A percentile compares a stretch with the other conserved stretches of the same genome.
phyloP scores from a whole-genome alignment of 2,888 invertebrate genomes.

The Ctena decussata region DNA sequence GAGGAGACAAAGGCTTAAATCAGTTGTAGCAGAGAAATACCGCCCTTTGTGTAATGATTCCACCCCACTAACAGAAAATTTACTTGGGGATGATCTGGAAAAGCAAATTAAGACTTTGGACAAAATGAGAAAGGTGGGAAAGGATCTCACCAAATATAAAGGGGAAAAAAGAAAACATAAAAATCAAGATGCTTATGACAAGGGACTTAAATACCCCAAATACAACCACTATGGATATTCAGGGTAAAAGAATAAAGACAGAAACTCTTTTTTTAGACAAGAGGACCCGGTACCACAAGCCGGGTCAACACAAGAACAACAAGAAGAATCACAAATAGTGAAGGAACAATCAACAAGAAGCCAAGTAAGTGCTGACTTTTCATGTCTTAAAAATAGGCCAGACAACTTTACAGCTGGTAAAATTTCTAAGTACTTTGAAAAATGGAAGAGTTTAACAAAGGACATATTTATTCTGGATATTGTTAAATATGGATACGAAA shows the following conservation, averaged over 20 bases:
- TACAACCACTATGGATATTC: not conserved
- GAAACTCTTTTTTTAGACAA: not conserved
- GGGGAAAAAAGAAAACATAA: not conserved
- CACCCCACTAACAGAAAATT: not conserved
- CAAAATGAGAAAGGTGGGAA: not conserved
- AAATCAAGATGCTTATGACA: not conserved
- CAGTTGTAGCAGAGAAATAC: not conserved
- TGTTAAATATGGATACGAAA: no score
- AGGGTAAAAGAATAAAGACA: not conserved
- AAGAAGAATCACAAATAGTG: not conserved
- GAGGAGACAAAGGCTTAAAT: not conserved
- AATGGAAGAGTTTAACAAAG: not conserved
- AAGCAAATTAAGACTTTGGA: slow-evolving; percentile 11
- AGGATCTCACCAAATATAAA: not conserved
- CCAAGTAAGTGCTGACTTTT: not conserved
- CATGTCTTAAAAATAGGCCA: not conserved
- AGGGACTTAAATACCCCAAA: not conserved
- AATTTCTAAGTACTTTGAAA: not conserved
- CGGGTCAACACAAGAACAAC: not conserved
- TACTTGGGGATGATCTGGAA: slow-evolving; percentile 4
- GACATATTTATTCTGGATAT: not conserved
- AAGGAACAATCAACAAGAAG: no score
- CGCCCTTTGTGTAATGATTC: not conserved
- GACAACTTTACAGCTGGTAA: not conserved
- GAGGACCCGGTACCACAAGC: slow-evolving; percentile 1